Conservation (phyloP, 2,113 vertebrate genomes). For the Syrmaticus mikado region DNA sequence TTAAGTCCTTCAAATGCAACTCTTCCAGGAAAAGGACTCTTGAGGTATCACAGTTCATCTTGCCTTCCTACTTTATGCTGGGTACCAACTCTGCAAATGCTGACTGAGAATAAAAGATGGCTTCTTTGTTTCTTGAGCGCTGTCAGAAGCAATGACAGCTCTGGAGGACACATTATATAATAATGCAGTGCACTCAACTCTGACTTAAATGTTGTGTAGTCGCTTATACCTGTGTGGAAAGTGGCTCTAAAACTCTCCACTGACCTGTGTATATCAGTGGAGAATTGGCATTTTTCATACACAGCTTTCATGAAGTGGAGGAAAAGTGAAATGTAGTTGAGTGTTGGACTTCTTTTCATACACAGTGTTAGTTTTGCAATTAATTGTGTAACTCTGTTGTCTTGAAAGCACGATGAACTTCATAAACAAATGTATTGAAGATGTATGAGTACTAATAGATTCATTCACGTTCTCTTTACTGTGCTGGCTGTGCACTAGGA, state of each 20-base stretch:
- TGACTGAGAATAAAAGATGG: background rate
- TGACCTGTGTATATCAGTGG: background rate
- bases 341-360: background rate
- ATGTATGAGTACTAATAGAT: conserved; percentile 7
- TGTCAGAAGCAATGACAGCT: conserved; percentile 1
- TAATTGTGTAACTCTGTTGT: background rate
- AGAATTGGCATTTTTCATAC: background rate
- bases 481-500: background rate
- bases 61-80: background rate
- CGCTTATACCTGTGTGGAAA: conserved; percentile 2
- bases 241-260: conserved; percentile 3
- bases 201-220: background rate
- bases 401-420: background rate
- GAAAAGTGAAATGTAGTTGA: background rate
- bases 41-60: background rate
- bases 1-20: background rate
- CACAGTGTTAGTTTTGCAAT: background rate
- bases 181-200: background rate
- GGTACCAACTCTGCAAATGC: background rate
- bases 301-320: background rate
- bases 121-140: conserved; percentile 32
- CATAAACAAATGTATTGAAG: background rate
- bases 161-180: background rate
- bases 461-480: background rate
- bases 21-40: background rate